Evolutionary conservation across 2,888 invertebrate species (phyloP).

Genomic region (Melanchra persicariae): DNA sequence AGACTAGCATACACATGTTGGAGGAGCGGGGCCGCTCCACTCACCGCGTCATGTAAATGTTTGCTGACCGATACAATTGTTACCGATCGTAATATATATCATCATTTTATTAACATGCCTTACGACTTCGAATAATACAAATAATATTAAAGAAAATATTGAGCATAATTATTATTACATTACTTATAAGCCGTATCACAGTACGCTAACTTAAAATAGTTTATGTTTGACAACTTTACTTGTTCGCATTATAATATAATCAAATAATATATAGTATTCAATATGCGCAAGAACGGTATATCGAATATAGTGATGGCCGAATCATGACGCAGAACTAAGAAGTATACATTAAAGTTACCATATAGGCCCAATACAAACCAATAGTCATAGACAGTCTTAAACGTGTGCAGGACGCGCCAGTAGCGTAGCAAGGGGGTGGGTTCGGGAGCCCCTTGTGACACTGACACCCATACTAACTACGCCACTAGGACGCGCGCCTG

Average conservation of each 20-base stretch:
- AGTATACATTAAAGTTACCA: constrained; percentile 49
- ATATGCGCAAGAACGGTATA: constrained; percentile 48
- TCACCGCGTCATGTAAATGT: constrained; percentile 46
- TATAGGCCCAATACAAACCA: constrained; percentile 74
- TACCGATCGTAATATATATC: constrained; percentile 62
- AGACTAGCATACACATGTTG: constrained; percentile 90
- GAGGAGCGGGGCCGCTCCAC: constrained; percentile 38
- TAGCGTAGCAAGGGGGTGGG: too few relatives aligned
- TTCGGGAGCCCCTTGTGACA: too few relatives aligned
- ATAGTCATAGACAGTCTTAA: constrained; percentile 70
- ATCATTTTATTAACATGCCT: constrained; percentile 71
- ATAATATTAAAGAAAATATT: constrained; percentile 80
- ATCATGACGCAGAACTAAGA: constrained; percentile 51
- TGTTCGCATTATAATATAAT: constrained; percentile 57
- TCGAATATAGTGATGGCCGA: constrained; percentile 39
- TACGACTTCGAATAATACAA: constrained; percentile 76
- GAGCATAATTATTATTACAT: constrained; percentile 85
- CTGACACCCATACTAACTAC: too few relatives aligned
- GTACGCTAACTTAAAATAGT: constrained; percentile 86
- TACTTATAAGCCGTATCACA: constrained; percentile 87
- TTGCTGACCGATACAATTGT: constrained; percentile 53
- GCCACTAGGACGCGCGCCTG: constrained; percentile 11
- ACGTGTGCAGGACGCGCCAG: constrained; percentile 55
- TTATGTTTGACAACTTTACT: constrained; percentile 67
- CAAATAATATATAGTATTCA: constrained; percentile 53